Conservation (phyloP, 2,888 invertebrate genomes). For the Clivina fossor region DNA sequence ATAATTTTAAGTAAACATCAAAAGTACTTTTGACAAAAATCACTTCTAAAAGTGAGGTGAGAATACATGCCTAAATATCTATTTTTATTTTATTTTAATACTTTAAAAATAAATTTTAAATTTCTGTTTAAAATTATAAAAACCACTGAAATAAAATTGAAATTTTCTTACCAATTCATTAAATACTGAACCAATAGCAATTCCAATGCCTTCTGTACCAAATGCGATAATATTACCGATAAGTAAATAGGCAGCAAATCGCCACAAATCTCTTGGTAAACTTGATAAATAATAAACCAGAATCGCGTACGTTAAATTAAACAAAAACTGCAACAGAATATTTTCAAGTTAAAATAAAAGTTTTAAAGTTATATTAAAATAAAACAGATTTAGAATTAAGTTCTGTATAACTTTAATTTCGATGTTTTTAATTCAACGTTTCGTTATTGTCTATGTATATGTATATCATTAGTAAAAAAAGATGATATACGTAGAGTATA, state of each 20-base stretch:
- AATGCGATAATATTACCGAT: slow-evolving; percentile 70
- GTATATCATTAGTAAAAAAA: too few relatives aligned
- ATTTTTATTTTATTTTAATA: too few relatives aligned
- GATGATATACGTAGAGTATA: too few relatives aligned
- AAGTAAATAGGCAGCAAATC: slow-evolving; percentile 68
- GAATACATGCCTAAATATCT: too few relatives aligned
- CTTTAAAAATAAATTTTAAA: too few relatives aligned
- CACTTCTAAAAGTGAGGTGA: too few relatives aligned
- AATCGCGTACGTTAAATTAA: slow-evolving; percentile 62
- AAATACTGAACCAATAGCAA: slow-evolving; percentile 73
- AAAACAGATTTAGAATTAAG: too few relatives aligned
- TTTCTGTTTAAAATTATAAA: too few relatives aligned
- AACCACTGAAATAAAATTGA: background rate
- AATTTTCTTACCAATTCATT: slow-evolving; percentile 61
- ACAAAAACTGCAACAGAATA: slow-evolving; percentile 53
- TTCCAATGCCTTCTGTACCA: slow-evolving; percentile 75
- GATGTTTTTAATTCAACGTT: too few relatives aligned
- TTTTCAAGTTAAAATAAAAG: background rate
- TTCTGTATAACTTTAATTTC: background rate
- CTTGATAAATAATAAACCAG: slow-evolving; percentile 68
- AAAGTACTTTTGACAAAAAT: too few relatives aligned
- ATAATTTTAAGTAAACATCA: too few relatives aligned
- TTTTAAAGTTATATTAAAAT: background rate
- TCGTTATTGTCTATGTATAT: too few relatives aligned
- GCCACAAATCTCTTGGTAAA: slow-evolving; percentile 64